Conservation (phyloP, 2,797 vertebrate species). For the Acridotheres tristis region DNA sequence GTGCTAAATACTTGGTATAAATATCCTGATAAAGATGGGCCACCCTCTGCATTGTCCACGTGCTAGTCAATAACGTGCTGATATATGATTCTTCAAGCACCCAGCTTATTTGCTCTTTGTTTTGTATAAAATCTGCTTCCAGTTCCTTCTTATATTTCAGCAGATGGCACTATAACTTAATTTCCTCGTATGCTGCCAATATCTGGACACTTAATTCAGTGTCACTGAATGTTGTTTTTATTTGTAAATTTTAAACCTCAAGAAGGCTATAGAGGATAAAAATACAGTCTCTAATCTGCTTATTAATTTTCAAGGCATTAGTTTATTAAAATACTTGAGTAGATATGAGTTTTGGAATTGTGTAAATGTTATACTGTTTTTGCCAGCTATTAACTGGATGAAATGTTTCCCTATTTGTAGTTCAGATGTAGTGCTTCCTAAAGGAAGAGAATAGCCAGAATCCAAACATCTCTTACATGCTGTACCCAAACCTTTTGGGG, state of each 20-base stretch:
- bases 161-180: conserved; percentile 68
- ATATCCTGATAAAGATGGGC: neutral
- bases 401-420: neutral
- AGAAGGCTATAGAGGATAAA: neutral
- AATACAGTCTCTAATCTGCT: neutral
- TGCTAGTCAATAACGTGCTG: neutral
- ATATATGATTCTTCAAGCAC: neutral
- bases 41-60: neutral
- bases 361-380: neutral
- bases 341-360: neutral
- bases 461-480: neutral
- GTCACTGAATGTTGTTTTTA: neutral
- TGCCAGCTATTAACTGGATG: neutral
- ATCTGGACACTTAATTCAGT: neutral
- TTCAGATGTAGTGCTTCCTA: neutral
- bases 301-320: neutral
- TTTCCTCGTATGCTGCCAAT: conserved; percentile 7
- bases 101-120: neutral
- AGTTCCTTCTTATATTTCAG: conserved; percentile 27
- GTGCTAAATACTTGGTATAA: neutral
- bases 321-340: neutral
- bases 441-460: neutral
- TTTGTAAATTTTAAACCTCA: neutral
- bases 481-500: neutral
- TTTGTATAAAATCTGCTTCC: neutral